Evolutionary conservation across 2,797 vertebrate species (phyloP).

Genomic region (Pseudochaenichthys georgianus): DNA sequence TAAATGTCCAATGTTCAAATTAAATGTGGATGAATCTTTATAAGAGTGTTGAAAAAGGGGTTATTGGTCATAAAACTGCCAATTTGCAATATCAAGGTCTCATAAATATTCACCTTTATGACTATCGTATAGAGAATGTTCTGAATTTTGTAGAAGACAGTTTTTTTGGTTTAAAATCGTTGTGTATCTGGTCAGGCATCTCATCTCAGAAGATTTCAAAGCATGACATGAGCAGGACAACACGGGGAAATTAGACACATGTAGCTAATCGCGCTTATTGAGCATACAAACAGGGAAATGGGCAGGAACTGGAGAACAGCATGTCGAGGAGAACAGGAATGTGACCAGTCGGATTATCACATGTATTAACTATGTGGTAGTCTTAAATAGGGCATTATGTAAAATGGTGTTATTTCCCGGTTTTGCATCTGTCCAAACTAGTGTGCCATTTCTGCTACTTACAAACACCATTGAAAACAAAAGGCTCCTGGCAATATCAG

Average conservation of each 20-base stretch:
- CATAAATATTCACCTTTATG: background rate
- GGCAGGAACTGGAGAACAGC: background rate
- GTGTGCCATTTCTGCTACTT: background rate
- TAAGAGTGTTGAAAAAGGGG: background rate
- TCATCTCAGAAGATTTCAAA: background rate
- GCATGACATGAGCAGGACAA: background rate
- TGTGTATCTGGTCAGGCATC: background rate
- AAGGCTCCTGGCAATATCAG: background rate
- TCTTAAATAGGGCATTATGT: too few relatives aligned
- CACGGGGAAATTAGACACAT: background rate
- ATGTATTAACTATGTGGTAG: background rate
- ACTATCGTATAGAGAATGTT: background rate
- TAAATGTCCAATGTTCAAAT: background rate
- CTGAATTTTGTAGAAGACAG: too few relatives aligned
- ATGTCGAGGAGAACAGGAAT: background rate
- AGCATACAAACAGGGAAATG: background rate
- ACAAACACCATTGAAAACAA: too few relatives aligned
- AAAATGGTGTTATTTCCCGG: background rate
- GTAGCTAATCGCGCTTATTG: background rate
- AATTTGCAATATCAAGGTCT: background rate
- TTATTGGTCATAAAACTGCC: background rate
- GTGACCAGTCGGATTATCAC: background rate
- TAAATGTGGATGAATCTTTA: background rate
- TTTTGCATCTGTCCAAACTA: background rate
- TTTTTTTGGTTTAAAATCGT: too few relatives aligned